Evolutionary conservation across 1,140 invertebrate species (phyloP).

Genomic region (Drosophila punjabiensis): DNA sequence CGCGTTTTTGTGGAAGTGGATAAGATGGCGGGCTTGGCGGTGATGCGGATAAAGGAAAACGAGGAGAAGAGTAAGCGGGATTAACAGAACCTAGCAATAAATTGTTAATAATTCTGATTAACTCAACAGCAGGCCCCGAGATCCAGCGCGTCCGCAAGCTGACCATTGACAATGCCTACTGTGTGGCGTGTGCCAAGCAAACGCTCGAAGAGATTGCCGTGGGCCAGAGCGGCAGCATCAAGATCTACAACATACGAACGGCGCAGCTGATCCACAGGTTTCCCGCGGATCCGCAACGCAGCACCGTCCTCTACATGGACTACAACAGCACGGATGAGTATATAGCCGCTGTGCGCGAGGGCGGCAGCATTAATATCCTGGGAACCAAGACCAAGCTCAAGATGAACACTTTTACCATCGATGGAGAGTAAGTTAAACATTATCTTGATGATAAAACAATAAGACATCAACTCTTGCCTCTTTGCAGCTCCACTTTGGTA

Average conservation of each 20-base stretch:
- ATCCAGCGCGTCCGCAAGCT: conserved; percentile 80
- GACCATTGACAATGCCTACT: conserved; percentile 77
- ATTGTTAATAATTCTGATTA: neutral
- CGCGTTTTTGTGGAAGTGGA: conserved; percentile 78
- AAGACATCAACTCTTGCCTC: neutral
- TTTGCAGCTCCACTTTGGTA: conserved; percentile 70
- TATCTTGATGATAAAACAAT: neutral
- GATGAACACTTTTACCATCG: conserved; percentile 70
- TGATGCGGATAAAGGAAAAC: conserved; percentile 78
- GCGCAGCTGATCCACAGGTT: conserved; percentile 70
- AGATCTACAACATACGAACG: conserved; percentile 69
- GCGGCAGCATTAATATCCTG: conserved; percentile 73
- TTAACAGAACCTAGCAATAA: conserved; percentile 10
- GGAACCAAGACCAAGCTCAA: conserved; percentile 79
- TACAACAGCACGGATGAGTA: conserved; percentile 81
- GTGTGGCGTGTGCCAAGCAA: conserved; percentile 72
- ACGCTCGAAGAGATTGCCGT: conserved; percentile 72
- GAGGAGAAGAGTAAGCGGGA: conserved; percentile 46
- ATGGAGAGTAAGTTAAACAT: conserved; percentile 64
- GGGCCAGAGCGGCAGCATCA: conserved; percentile 74
- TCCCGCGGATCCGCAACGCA: conserved; percentile 65
- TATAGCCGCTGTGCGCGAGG: conserved; percentile 77
- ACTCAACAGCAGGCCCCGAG: conserved; percentile 47
- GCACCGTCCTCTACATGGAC: conserved; percentile 75
- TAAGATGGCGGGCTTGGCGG: conserved; percentile 73